Evolutionary conservation across 2,113 vertebrate species (phyloP), one percentile per base, ranked within the genome.

Genomic region (Galbula dea): DNA sequence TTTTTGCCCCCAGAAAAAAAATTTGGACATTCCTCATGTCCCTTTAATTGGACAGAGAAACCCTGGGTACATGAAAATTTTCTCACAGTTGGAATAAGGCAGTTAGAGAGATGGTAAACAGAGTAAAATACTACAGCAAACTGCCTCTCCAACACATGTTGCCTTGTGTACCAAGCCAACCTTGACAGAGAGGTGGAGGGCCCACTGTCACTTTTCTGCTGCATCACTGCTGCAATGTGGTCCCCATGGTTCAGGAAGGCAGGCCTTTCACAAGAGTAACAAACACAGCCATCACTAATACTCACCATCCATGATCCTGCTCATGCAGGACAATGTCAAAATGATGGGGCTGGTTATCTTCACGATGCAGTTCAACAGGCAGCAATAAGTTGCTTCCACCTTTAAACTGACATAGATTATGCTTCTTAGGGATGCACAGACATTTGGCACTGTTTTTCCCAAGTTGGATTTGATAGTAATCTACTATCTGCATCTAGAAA

Each of bases 91-190:
- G 20, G 41, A 55, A 45, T 19, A 45, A 62, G 32, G 39, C 39
- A 45, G 39, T 51, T 59, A 26, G 46, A 75, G 34, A 36, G 32
- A 27, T 7, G 24, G 24, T 10, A 41, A 71, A 65, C 51, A 34
- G 13, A n/a, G 23, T 8, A 9, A 73, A 75, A 11, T 12, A 30
- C 32, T 18, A 45, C 36, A 55, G 13, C 1, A 4, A 63, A 17
- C 29, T 12, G 17, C 61, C 67, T 45, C 61, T 69, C 24, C 3
- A 3, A 39, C 11, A 36, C 3, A 0, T 3, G 0, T 2, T 57
- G 43, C 37, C n/a, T 34, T 45, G 21, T 24, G 20, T 11, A 36
- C 11, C 32, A 17, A 51, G 18, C 34, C 55, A 39, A 15, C 7
- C 30, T 16, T 15, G 39, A 22, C 10, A 45, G 32, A 32, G 20